These are phyloP conservation scores for Anoncus sp. DNA, from an alignment of 2,888 invertebrate species.

Conservation along the genomic window DNA sequence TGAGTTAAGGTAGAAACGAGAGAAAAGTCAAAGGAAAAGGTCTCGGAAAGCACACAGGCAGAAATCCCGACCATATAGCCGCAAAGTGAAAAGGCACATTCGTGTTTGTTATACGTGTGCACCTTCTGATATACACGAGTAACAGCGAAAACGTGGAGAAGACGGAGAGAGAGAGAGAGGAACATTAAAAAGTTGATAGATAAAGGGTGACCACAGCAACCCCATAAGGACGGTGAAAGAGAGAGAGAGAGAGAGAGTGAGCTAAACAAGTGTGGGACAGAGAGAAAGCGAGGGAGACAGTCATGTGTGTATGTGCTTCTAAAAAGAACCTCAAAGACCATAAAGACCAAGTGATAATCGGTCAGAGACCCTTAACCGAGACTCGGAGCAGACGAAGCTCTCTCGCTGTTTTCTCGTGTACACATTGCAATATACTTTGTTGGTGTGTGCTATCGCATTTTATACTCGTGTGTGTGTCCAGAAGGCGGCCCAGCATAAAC, in stretches of 20 bases:
- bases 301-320: slow-evolving; percentile 53
- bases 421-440: slow-evolving; percentile 10
- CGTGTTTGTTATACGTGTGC: slow-evolving; percentile 22
- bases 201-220: slow-evolving; percentile 62
- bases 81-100: slow-evolving; percentile 31
- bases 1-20: slow-evolving; percentile 38
- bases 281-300: slow-evolving; percentile 20
- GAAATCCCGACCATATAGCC: slow-evolving; percentile 14
- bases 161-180: slow-evolving; percentile 18
- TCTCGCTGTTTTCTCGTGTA: slow-evolving; percentile 37
- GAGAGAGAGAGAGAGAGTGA: slow-evolving; percentile 20
- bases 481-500: slow-evolving; percentile 35
- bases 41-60: slow-evolving; percentile 50
- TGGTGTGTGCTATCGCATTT: slow-evolving; percentile 17
- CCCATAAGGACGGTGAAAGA: slow-evolving; percentile 47
- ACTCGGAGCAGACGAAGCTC: slow-evolving; percentile 72
- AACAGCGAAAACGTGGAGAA: slow-evolving; percentile 18
- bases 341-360: slow-evolving; percentile 80
- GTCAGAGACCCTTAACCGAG: slow-evolving; percentile 79
- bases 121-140: slow-evolving; percentile 16
- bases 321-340: slow-evolving; percentile 78
- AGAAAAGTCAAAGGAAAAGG: slow-evolving; percentile 42
- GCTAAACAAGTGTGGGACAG: slow-evolving; percentile 33
- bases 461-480: slow-evolving; percentile 31
- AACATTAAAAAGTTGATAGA: slow-evolving; percentile 35